Percentiles rank a stretch among this genome's conserved stretches.
phyloP scores from a whole-genome alignment of 2,888 invertebrate species.

The Tubulanus polymorphus region DNA sequence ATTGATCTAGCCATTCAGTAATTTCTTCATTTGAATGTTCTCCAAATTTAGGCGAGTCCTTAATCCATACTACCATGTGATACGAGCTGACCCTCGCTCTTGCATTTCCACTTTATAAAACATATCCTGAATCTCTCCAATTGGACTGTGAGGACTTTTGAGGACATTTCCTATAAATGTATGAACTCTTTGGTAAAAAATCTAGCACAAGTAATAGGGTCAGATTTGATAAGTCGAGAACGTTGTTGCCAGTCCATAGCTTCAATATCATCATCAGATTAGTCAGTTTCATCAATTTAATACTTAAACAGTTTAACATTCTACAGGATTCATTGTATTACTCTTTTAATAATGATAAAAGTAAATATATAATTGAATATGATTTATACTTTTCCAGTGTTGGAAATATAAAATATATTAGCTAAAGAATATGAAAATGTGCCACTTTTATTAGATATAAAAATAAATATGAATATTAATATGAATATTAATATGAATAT shows the following conservation, averaged over 20 bases:
- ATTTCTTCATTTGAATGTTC: slow-evolving; percentile 15
- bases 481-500: no score
- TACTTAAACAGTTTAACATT: no score
- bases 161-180: background rate
- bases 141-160: slow-evolving; percentile 12
- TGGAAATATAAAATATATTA: no score
- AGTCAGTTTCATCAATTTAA: background rate
- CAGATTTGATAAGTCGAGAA: background rate
- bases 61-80: slow-evolving; percentile 14
- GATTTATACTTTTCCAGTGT: no score
- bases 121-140: slow-evolving; percentile 14
- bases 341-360: no score
- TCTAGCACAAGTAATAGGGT: background rate
- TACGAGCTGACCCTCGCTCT: slow-evolving; percentile 7
- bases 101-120: slow-evolving; percentile 12
- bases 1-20: slow-evolving; percentile 12
- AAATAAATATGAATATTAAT: no score
- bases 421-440: no score
- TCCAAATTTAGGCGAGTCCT: slow-evolving; percentile 14
- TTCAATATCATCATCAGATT: background rate
- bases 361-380: no score
- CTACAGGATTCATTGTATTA: no score
- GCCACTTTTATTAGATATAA: no score
- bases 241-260: background rate
- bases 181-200: background rate